Evolutionary conservation across 2,888 invertebrate species (phyloP).

Genomic region (Mimumesa dahlbomi): DNA sequence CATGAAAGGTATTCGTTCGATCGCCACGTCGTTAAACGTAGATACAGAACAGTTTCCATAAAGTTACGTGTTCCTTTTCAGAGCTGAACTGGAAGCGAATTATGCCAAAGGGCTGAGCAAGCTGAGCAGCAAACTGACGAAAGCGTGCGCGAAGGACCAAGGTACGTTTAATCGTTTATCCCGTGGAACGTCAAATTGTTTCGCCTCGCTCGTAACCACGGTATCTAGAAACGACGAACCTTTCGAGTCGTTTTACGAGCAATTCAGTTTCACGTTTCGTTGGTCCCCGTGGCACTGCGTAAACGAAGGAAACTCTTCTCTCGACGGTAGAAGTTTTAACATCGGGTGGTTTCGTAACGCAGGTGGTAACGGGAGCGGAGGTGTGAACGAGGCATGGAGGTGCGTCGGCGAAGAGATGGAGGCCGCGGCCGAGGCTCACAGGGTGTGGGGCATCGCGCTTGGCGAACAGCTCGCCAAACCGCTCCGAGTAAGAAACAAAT

Average conservation of each 20-base stretch:
- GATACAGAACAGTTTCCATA: no score
- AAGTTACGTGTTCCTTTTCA: slow-evolving; percentile 81
- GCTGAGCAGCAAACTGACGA: slow-evolving; percentile 91
- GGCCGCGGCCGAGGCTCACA: slow-evolving; percentile 93
- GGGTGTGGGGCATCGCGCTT: slow-evolving; percentile 89
- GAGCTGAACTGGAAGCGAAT: slow-evolving; percentile 94
- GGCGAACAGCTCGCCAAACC: slow-evolving; percentile 95
- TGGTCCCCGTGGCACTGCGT: no score
- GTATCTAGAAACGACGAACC: no score
- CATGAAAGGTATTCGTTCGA: slow-evolving; percentile 89
- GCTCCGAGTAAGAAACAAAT: slow-evolving; percentile 84
- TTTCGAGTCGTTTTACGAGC: no score
- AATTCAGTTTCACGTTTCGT: no score
- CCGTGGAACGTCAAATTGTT: no score
- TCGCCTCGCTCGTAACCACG: no score
- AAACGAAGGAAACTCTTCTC: no score
- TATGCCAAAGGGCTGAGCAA: slow-evolving; percentile 95
- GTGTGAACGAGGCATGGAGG: slow-evolving; percentile 95
- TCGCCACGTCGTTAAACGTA: no score
- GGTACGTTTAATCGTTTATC: no score
- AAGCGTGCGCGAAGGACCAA: slow-evolving; percentile 85
- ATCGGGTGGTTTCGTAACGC: slow-evolving; percentile 42
- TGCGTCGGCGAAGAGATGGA: slow-evolving; percentile 96
- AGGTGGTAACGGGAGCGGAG: slow-evolving; percentile 87
- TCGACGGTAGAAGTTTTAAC: slow-evolving; percentile 10